Evolutionary conservation across 2,113 vertebrate genomes (phyloP).

Genomic region (Typhlomys cinereus): DNA sequence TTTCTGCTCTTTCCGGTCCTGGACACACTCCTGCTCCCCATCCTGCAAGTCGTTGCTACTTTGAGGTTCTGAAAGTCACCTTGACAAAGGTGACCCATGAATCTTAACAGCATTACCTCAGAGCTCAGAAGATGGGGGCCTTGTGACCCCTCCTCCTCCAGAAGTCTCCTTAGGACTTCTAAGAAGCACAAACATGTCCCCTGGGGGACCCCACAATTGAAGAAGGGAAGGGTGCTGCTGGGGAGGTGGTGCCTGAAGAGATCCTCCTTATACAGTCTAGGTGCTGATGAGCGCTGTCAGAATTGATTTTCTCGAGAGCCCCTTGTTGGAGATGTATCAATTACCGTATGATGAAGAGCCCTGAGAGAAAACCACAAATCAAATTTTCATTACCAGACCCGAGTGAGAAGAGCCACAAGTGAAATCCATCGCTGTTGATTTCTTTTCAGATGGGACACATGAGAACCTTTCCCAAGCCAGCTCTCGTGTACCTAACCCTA

Average conservation of each 20-base stretch:
- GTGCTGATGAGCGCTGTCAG: background rate
- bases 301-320: constrained; percentile 32
- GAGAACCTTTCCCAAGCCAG: background rate
- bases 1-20: background rate
- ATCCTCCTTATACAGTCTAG: background rate
- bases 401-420: constrained; percentile 33
- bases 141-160: background rate
- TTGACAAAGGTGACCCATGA: background rate
- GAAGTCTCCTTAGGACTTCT: background rate
- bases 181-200: background rate
- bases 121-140: background rate
- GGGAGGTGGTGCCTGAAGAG: background rate
- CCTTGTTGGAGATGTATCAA: constrained; percentile 69
- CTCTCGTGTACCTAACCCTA: background rate
- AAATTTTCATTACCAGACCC: constrained; percentile 58
- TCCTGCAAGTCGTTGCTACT: background rate
- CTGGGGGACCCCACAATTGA: background rate
- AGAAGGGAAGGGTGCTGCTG: background rate
- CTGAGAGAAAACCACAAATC: constrained; percentile 69
- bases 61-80: background rate
- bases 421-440: background rate
- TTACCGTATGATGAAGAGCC: constrained; percentile 45
- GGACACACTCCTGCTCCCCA: background rate
- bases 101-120: background rate
- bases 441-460: background rate